Percentiles rank a stretch among this genome's conserved stretches.
Evolutionary conservation across 1,140 invertebrate species (phyloP).

Genomic region (Aphidius gifuensis): DNA sequence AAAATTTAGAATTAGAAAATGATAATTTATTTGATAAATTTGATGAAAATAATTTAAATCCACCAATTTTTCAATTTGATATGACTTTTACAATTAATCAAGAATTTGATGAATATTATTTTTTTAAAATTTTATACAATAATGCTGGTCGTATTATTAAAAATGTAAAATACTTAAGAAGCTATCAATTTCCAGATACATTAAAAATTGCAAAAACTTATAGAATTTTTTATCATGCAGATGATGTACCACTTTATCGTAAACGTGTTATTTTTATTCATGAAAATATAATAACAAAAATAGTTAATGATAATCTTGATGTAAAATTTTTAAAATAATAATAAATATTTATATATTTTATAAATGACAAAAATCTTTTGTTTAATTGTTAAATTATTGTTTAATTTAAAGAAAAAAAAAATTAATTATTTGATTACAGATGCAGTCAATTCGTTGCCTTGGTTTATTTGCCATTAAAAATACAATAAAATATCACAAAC

Average conservation of each 20-base stretch:
- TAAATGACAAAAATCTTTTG: slow-evolving; percentile 1
- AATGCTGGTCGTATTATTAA: slow-evolving; percentile 43
- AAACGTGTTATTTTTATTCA: slow-evolving; percentile 49
- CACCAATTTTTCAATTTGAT: slow-evolving; percentile 44
- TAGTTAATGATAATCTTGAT: slow-evolving; percentile 41
- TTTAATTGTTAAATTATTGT: neutral
- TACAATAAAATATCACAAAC: slow-evolving; percentile 21
- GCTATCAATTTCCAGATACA: slow-evolving; percentile 37
- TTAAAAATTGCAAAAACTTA: slow-evolving; percentile 42
- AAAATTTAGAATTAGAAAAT: neutral
- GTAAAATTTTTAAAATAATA: slow-evolving; percentile 35
- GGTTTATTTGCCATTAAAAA: slow-evolving; percentile 16
- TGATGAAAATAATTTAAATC: slow-evolving; percentile 19
- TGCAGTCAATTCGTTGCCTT: slow-evolving; percentile 33
- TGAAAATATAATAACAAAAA: slow-evolving; percentile 42
- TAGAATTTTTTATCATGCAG: slow-evolving; percentile 50
- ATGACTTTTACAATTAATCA: slow-evolving; percentile 37
- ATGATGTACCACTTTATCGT: slow-evolving; percentile 41
- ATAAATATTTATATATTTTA: neutral
- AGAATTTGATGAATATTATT: slow-evolving; percentile 34
- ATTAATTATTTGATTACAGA: slow-evolving; percentile 33
- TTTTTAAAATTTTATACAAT: slow-evolving; percentile 44
- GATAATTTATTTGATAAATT: neutral
- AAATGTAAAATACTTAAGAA: slow-evolving; percentile 39
- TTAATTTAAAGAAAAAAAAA: slow-evolving; percentile 10